Base-by-base conservation (phyloP, 1,140 invertebrate species). In the Telenomus remus region DNA sequence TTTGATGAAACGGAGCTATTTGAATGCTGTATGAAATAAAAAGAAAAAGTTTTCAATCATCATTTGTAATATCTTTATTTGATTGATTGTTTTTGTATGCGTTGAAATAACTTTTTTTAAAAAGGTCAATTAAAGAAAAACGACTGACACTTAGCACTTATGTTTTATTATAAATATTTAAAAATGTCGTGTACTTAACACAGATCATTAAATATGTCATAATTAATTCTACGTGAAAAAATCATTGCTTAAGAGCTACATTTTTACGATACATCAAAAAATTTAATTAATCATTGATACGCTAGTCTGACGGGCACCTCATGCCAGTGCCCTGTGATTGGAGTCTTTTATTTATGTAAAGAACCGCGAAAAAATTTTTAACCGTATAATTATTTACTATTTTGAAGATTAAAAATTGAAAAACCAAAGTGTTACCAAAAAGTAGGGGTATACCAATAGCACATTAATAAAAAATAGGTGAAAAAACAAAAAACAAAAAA, bases 161-260 rank as follows among this genome's bases (percentile, higher is more conserved):
- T 13, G 43, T 73, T 65, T 65, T 73, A 65, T 73, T 65, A 73
- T 65, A 73, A 73, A 72, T 72, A 72, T 72, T 72, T 65, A 73
- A 60, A 73, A 65, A 73, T 55, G 49, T 65, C 33, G 43, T 73
- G 5, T 55, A 69, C 44, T 59, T 51, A 54, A 65, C 37, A 19
- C 48, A 59, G 15, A 47, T 59, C 64, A 47, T 64, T 59, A 64
- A 64, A 44, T 14, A 44, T 44, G 12, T 44, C 43, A 43, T 9
- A 13, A 44, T 61, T 71, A 27, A 3, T 55, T 71, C 53, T 71
- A 71, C 53, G 39, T 59, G 51, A 27, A 57, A 63, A 70, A 69
- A 47, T 59, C 39, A 51, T 15, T 61, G 11, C 51, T 70, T 70
- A 61, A 43, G 34, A 11, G 4, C 56, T 61, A 70, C 14, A 15